Conservation (phyloP, 2,797 vertebrate species). For the Cheirogaleus major region DNA sequence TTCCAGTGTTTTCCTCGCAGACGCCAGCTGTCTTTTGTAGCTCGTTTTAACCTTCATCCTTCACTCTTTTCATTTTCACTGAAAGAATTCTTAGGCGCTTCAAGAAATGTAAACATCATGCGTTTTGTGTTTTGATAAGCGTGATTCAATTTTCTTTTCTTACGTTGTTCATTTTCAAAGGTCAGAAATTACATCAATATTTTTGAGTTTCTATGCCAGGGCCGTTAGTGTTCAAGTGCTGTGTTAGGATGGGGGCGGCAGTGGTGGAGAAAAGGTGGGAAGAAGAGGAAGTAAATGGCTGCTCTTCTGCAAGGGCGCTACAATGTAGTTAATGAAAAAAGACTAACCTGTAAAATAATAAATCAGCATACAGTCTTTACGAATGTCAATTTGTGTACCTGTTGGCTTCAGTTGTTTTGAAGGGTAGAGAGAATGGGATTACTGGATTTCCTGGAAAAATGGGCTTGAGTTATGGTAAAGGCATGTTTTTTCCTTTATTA, state of each 20-base stretch:
- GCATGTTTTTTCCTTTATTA: background rate
- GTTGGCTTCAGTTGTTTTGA: conserved; percentile 46
- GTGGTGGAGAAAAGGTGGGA: background rate
- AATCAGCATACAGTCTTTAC: background rate
- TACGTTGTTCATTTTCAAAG: background rate
- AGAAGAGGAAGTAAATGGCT: conserved; percentile 42
- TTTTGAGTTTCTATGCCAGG: background rate
- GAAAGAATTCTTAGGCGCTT: background rate
- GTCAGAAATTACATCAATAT: background rate
- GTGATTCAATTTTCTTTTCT: conserved; percentile 11
- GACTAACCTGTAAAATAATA: background rate
- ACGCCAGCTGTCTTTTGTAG: background rate
- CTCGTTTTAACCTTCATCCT: background rate
- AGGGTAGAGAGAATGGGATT: background rate
- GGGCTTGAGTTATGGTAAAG: background rate
- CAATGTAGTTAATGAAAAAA: background rate
- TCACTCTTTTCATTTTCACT: background rate
- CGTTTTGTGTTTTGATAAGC: conserved; percentile 3
- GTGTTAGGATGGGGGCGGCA: background rate
- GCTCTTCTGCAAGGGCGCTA: background rate
- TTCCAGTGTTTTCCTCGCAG: background rate
- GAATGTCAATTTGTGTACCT: conserved; percentile 38
- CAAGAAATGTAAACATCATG: conserved; percentile 8
- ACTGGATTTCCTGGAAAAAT: background rate
- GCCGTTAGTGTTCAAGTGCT: conserved; percentile 26